Base-by-base conservation (phyloP, 2,113 vertebrate genomes). In the Callionymus lyra region DNA sequence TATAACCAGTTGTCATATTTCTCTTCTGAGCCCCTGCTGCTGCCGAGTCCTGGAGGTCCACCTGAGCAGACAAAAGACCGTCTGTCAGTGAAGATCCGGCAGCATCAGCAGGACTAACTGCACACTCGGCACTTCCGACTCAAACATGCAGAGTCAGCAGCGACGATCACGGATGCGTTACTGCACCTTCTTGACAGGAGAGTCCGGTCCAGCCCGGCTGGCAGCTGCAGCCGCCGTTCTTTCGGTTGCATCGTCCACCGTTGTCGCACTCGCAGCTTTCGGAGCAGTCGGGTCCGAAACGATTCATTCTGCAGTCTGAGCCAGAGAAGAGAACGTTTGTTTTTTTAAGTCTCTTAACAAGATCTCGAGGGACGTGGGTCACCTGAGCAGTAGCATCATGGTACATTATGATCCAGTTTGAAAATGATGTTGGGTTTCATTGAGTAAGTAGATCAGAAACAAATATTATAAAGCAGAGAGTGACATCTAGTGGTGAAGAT, bases 191-290 rank as follows among this genome's bases (percentile, higher is more conserved):
- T 16, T 40, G 80, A 55, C 94, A 98, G 0, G 55, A 86, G 6
- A 72, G 63, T 6, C 94, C 94, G 0, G 63, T 68, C 82, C 86
- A 79, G 38, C 84, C 80, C 0, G 63, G 49, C 18, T 81, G 50
- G 12, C 95, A 98, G 58, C 40, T 80, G 57, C 94, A 98, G 49
- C 68, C 87, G 11, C 95, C 95, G 0, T 60, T 94, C 9, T 49
- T 61, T 0, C 71, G 63, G 19, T 86, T 63, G 0, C 94, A 98
- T 53, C 74, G 74, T 0, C 85, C 78, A 2, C 80, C 85, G 11
- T 85, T 64, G 19, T 68, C 55, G 6, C 94, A 98, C 48, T 82
- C 72, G 11, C 95, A 98, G 18, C 10, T 21, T 72, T 91, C 71
- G 1, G 57, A 27, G 45, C 94, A 98, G 67, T 81, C 79, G 0